A percentile compares a stretch with the other conserved stretches of the same genome.
Evolutionary conservation across 2,888 invertebrate genomes (phyloP).

Genomic region (Julus scanicus): DNA sequence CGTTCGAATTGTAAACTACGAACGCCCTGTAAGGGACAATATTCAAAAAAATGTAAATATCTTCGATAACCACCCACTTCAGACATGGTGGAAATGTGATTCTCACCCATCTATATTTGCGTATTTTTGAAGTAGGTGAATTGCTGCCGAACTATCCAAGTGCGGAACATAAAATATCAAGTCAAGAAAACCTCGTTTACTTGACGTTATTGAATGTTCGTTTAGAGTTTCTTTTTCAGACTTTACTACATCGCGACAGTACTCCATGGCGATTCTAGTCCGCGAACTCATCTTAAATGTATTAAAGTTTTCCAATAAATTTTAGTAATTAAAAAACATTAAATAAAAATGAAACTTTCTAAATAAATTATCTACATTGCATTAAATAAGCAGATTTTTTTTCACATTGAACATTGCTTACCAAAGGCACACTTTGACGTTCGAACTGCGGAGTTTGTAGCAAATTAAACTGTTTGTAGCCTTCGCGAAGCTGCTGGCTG

Average conservation of each 20-base stretch:
- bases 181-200: slow-evolving; percentile 72
- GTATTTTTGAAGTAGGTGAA: slow-evolving; percentile 68
- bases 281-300: slow-evolving; percentile 70
- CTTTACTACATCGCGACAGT: slow-evolving; percentile 70
- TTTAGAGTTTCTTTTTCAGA: slow-evolving; percentile 74
- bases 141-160: slow-evolving; percentile 70
- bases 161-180: slow-evolving; percentile 73
- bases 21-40: slow-evolving; percentile 70
- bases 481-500: slow-evolving; percentile 73
- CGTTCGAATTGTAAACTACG: slow-evolving; percentile 70
- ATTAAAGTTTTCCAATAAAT: neutral
- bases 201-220: slow-evolving; percentile 68
- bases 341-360: neutral
- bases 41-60: neutral
- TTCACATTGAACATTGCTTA: slow-evolving; percentile 65
- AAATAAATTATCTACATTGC: neutral
- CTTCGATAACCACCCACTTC: neutral
- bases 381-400: neutral
- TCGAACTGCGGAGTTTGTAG: slow-evolving; percentile 68
- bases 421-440: slow-evolving; percentile 69
- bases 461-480: slow-evolving; percentile 70
- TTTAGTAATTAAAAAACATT: neutral
- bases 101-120: slow-evolving; percentile 62
- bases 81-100: slow-evolving; percentile 48
- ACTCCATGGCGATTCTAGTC: slow-evolving; percentile 74